Conservation (phyloP, 2,113 vertebrate genomes). For the Corythaixoides concolor region DNA sequence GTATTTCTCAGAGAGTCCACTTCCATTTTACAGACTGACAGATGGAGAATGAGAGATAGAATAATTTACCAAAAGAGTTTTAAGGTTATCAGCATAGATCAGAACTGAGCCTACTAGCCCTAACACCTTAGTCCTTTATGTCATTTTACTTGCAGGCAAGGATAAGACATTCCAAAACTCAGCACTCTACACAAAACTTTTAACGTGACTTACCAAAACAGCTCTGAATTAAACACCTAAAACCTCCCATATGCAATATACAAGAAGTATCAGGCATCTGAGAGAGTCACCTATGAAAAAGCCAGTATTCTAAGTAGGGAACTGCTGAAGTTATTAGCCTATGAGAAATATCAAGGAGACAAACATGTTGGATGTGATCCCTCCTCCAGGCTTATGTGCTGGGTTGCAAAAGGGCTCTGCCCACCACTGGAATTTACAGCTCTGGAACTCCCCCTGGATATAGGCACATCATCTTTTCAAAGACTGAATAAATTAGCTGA, state of each 20-base stretch:
- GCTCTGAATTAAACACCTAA: background rate
- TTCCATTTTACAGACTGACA: background rate
- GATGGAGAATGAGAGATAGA: background rate
- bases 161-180: background rate
- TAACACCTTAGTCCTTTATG: background rate
- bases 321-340: background rate
- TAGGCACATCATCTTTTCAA: background rate
- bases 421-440: background rate
- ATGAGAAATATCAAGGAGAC: background rate
- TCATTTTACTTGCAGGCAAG: background rate
- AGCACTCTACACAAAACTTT: background rate
- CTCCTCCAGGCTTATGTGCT: background rate
- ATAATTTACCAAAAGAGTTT: background rate
- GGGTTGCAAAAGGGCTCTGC: background rate
- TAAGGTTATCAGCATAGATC: background rate
- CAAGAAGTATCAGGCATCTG: background rate
- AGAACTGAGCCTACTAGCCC: background rate
- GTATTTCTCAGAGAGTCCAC: background rate
- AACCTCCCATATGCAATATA: background rate
- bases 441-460: background rate
- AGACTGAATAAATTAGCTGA: background rate
- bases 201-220: background rate
- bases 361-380: rapidly evolving
- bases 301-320: background rate
- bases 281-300: background rate